These are phyloP conservation scores for Brachynemurus nebulosus DNA, from an alignment of 2,888 invertebrate genomes.

Conservation along the genomic window DNA sequence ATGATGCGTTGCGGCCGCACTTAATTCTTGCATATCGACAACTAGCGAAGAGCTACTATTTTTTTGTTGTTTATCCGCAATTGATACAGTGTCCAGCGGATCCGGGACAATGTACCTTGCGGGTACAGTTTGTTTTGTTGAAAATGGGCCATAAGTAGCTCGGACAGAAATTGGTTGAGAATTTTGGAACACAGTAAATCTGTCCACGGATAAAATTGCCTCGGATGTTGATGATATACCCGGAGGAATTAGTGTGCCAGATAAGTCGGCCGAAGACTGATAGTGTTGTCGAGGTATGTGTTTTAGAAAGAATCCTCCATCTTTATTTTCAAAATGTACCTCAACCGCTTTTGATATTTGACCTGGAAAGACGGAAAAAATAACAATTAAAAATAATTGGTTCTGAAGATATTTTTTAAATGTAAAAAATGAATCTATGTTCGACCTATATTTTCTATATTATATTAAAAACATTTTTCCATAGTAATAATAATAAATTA, in stretches of 20 bases:
- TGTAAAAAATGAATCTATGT: neutral
- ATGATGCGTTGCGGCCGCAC: conserved; percentile 55
- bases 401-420: neutral
- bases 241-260: conserved; percentile 24
- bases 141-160: conserved; percentile 88
- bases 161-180: conserved; percentile 82
- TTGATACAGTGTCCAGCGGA: conserved; percentile 49
- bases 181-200: conserved; percentile 84
- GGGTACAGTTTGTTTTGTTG: conserved; percentile 87
- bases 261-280: conserved; percentile 29
- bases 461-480: too few relatives aligned
- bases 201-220: conserved; percentile 66
- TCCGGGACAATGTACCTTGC: conserved; percentile 80
- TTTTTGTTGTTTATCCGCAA: conserved; percentile 22
- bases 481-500: too few relatives aligned
- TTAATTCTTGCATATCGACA: conserved; percentile 44
- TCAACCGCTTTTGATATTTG: conserved; percentile 50
- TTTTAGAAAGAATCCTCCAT: conserved; percentile 80
- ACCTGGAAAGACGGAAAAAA: neutral
- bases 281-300: conserved; percentile 63
- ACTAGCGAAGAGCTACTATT: conserved; percentile 14
- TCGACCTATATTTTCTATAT: too few relatives aligned
- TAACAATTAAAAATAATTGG: neutral
- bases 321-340: conserved; percentile 84
- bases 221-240: conserved; percentile 31